Evolutionary conservation across 2,113 vertebrate genomes (phyloP), one percentile per base, ranked within the genome.

Genomic region (Synchiropus splendidus): DNA sequence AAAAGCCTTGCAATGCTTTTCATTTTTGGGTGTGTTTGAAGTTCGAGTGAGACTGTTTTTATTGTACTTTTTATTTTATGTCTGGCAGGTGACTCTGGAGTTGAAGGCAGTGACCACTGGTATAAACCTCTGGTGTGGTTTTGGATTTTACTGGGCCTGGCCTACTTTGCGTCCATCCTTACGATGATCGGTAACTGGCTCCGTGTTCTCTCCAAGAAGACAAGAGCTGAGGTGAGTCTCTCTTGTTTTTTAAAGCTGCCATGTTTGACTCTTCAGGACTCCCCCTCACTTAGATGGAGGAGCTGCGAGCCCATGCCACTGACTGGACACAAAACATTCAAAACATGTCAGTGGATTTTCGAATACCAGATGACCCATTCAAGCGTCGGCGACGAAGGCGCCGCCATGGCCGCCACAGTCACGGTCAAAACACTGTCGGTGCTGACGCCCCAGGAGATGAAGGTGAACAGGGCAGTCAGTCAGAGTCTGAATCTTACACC

Each of bases 111-210:
- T 6, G 73, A 84, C 38, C 72, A 81, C 50, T 86, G 82, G 84
- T 94, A 94, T 44, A 90, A 93, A 50, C 90, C 90, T 1, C 54
- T 94, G 56, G 91, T 91, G 45, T 92, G 90, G 89, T 90, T 94
- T 72, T 94, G 91, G 91, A 90, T 94, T 61, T 73, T 94, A 16
- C 60, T 94, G 10, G 91, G 91, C 42, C 74, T 94, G 39, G 91
- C 91, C 48, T 94, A 94, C 78, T 94, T 94, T 43, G 91, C 88
- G 17, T 91, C 91, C 0, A 83, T 94, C 60, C 81, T 94, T 46
- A 80, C 89, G 16, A 93, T 92, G 88, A 92, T 94, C 17, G 89
- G 88, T 14, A 91, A 93, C 78, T 93, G 91, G 91, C 73, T 94
- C 16, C 78, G 88, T n/a, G 89, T 87, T 6, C 73, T 94, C 36